Percentiles rank a stretch among this genome's conserved stretches.
phyloP scores from a whole-genome alignment of 92 coral and sea anemone genomes.

The Bergia sp. region DNA sequence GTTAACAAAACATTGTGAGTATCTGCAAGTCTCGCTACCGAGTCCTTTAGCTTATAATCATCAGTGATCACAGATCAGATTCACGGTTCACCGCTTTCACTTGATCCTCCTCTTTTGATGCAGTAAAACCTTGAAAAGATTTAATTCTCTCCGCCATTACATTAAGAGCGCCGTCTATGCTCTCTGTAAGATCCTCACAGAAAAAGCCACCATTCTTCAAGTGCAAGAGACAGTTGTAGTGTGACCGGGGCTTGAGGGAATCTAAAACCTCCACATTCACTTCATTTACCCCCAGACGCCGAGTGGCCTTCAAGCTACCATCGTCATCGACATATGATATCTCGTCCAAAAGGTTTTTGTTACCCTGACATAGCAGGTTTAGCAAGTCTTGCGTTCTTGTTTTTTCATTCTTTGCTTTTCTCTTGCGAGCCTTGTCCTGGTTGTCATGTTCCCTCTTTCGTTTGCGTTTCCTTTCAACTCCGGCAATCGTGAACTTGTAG shows the following conservation, averaged over 20 bases:
- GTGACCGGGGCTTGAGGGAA: slow-evolving; percentile 38
- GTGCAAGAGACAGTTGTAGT: slow-evolving; percentile 42
- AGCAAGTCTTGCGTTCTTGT: slow-evolving; percentile 5
- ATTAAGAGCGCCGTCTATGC: slow-evolving; percentile 9
- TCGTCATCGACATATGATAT: slow-evolving; percentile 9
- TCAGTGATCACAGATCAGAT: slow-evolving; percentile 19
- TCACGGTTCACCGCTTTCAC: slow-evolving; percentile 32
- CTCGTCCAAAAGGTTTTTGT: slow-evolving; percentile 7
- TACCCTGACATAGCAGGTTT: slow-evolving; percentile 17
- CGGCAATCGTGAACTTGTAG: slow-evolving; percentile 10
- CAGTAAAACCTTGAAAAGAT: slow-evolving; percentile 26
- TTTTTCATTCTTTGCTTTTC: slow-evolving; percentile 2
- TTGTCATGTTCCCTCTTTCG: slow-evolving; percentile 8
- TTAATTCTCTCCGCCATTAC: slow-evolving; percentile 17
- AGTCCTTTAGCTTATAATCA: slow-evolving; percentile 36
- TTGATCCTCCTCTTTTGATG: slow-evolving; percentile 31
- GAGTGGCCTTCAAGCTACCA: slow-evolving; percentile 16
- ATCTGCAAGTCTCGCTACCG: slow-evolving; percentile 36
- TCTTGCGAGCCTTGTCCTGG: slow-evolving; percentile 4
- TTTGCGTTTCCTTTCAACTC: slow-evolving; percentile 13
- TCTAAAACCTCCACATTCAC: slow-evolving; percentile 14
- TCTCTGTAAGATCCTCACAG: slow-evolving; percentile 27
- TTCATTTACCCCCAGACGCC: slow-evolving; percentile 9
- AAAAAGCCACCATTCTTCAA: slow-evolving; percentile 31
- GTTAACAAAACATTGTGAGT: slow-evolving; percentile 16